Conservation (phyloP, 2,113 vertebrate species). For the Neofelis nebulosa region DNA sequence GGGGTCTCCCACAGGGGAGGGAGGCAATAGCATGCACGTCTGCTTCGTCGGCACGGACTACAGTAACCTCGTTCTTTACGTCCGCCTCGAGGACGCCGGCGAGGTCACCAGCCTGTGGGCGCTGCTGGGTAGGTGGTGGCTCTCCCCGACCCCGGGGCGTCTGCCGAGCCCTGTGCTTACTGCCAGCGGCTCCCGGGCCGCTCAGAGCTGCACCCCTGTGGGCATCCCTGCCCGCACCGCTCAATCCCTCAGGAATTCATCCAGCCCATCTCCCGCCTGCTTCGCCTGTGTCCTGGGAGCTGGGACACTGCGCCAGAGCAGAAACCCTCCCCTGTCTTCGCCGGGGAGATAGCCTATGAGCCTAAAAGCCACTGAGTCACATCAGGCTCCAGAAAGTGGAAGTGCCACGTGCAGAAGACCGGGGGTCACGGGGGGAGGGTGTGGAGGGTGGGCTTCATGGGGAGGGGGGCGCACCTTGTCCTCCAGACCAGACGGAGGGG, state of each 20-base stretch:
- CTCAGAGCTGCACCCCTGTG: not conserved
- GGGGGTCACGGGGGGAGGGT: too few species aligned
- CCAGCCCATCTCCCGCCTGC: fast-evolving
- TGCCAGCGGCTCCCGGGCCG: fast-evolving
- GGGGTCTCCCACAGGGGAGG: not conserved
- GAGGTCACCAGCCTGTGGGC: constrained; percentile 45
- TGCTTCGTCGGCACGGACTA: not conserved
- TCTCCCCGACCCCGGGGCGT: fast-evolving
- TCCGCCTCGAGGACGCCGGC: not conserved
- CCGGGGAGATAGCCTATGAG: not conserved
- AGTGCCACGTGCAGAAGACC: fast-evolving
- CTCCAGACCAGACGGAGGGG: not conserved
- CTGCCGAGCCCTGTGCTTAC: too few species aligned
- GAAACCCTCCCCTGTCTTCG: not conserved
- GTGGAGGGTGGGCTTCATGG: not conserved
- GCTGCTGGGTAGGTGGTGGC: not conserved
- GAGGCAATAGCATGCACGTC: fast-evolving
- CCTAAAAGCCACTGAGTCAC: not conserved
- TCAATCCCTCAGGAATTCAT: not conserved
- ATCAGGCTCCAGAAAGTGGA: not conserved
- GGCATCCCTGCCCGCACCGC: not conserved
- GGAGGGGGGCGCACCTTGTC: fast-evolving
- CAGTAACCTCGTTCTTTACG: not conserved
- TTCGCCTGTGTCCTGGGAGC: not conserved
- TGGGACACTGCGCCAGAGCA: not conserved